Conservation (phyloP, 2,797 vertebrate genomes). For the Crenuchus spilurus region DNA sequence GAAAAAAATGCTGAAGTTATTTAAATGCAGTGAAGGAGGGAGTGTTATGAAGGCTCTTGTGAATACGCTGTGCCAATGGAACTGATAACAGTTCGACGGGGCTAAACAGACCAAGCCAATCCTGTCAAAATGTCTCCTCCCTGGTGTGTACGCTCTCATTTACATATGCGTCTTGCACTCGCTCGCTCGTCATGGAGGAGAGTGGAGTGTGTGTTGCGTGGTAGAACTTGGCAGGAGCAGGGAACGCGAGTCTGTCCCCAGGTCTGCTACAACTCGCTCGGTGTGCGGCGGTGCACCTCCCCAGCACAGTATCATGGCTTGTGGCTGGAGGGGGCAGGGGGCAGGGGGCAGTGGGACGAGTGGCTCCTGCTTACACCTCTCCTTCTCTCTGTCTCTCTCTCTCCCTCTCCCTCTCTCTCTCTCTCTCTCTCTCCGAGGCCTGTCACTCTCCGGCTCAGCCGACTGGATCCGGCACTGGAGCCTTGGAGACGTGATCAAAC, state of each 20-base stretch:
- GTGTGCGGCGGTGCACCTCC: constrained; percentile 37
- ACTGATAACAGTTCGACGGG: constrained; percentile 58
- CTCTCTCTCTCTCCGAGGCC: constrained; percentile 38
- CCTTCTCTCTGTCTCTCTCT: background rate
- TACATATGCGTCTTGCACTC: constrained; percentile 59
- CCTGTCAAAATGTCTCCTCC: constrained; percentile 62
- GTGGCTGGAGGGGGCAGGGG: constrained; percentile 38
- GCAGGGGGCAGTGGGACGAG: constrained; percentile 29
- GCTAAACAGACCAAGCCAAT: constrained; percentile 60
- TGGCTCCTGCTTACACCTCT: constrained; percentile 11
- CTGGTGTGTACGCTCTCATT: constrained; percentile 58
- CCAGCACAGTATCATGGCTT: constrained; percentile 20
- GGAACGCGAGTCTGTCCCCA: constrained; percentile 34
- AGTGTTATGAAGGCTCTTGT: constrained; percentile 57
- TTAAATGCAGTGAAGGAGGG: constrained; percentile 56
- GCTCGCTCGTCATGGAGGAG: constrained; percentile 34
- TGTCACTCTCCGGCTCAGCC: constrained; percentile 68
- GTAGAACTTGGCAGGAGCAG: constrained; percentile 46
- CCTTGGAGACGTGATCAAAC: constrained; percentile 64
- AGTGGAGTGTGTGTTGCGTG: constrained; percentile 43
- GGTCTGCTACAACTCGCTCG: constrained; percentile 27
- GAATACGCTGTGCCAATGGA: constrained; percentile 57
- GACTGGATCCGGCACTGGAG: constrained; percentile 67
- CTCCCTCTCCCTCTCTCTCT: constrained; percentile 47
- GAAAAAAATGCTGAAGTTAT: constrained; percentile 48